These are phyloP conservation scores for Dryadula phaetusa DNA, from an alignment of 2,888 invertebrate genomes.

Conservation along the genomic window DNA sequence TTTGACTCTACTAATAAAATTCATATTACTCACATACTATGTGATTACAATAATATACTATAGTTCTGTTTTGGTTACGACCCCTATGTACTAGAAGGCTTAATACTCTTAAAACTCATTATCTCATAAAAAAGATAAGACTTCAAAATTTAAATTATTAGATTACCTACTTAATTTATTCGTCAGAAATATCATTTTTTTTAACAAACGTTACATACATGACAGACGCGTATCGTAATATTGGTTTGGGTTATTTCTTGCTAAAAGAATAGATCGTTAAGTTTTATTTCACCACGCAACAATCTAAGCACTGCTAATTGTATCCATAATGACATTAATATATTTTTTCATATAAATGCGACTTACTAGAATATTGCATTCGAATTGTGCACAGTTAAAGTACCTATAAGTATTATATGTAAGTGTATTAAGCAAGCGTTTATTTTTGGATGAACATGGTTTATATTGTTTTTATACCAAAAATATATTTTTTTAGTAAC, in stretches of 20 bases:
- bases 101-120: too few relatives aligned
- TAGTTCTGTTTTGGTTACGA: too few relatives aligned
- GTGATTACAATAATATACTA: too few relatives aligned
- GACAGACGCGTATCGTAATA: background rate
- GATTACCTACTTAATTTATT: background rate
- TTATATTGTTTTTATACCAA: background rate
- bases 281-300: background rate
- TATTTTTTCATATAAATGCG: background rate
- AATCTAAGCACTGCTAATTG: background rate
- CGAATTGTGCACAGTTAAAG: background rate
- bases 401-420: too few relatives aligned
- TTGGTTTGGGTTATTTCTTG: slow-evolving; percentile 21
- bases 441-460: background rate
- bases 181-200: background rate
- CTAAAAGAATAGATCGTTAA: slow-evolving; percentile 31
- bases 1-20: too few relatives aligned
- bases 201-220: background rate
- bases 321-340: background rate
- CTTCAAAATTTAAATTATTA: too few relatives aligned
- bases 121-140: too few relatives aligned
- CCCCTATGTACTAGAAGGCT: too few relatives aligned
- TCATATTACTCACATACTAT: too few relatives aligned
- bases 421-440: background rate
- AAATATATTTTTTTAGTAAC: slow-evolving; percentile 9
- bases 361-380: background rate